phyloP scores from a whole-genome alignment of 2,797 vertebrate species.

The Cyclura pinguis region DNA sequence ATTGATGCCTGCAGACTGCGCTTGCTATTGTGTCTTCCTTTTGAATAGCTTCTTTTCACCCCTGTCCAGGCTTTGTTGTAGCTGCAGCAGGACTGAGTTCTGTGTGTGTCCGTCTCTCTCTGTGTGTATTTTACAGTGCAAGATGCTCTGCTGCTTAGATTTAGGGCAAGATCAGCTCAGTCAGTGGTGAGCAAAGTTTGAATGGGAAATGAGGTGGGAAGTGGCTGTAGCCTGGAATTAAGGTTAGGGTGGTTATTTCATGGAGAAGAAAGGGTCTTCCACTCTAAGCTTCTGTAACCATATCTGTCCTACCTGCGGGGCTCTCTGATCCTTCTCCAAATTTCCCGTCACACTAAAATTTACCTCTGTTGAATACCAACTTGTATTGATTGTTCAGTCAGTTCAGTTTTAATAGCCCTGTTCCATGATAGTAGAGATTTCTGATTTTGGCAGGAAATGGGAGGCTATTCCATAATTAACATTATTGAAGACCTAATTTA shows the following conservation, averaged over 20 bases:
- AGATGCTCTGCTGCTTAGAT: not conserved
- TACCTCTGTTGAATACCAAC: too few relatives aligned
- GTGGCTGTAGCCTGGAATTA: not conserved
- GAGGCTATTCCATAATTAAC: too few relatives aligned
- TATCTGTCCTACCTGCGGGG: too few relatives aligned
- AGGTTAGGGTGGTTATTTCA: not conserved
- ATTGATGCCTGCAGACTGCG: not conserved
- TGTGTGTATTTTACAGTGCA: not conserved
- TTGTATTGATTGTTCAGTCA: too few relatives aligned
- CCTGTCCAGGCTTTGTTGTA: not conserved
- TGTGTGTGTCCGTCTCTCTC: too few relatives aligned
- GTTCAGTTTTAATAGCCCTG: too few relatives aligned
- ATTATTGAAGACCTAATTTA: too few relatives aligned
- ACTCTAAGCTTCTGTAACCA: not conserved
- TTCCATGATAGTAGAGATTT: too few relatives aligned
- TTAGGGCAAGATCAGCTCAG: not conserved
- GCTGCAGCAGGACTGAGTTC: not conserved
- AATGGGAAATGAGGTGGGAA: not conserved
- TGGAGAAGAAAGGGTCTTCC: not conserved
- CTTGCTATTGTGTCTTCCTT: not conserved
- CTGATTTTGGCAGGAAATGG: too few relatives aligned
- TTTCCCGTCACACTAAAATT: too few relatives aligned
- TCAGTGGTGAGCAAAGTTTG: too few relatives aligned
- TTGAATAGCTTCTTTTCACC: not conserved
- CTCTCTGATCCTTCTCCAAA: not conserved